Percentiles rank a stretch among this genome's conserved stretches.
Evolutionary conservation across 2,797 vertebrate genomes (phyloP).

Genomic region (Rhincodon typus): DNA sequence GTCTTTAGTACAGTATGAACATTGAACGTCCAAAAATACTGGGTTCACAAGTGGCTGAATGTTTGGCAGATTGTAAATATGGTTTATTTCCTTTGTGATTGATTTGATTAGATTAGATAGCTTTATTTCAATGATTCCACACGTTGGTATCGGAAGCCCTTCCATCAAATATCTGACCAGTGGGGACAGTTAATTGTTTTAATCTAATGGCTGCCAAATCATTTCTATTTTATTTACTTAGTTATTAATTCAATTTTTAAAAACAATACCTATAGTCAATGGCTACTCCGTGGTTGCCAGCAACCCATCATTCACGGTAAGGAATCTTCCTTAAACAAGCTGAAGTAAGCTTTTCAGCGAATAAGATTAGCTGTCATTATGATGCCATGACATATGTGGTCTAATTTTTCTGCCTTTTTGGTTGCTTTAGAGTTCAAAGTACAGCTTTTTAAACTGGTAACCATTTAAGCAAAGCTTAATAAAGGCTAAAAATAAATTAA

Average conservation of each 20-base stretch:
- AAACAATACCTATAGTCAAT: not conserved
- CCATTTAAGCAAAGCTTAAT: no score
- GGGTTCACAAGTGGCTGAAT: not conserved
- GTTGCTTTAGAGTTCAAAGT: not conserved
- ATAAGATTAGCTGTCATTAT: not conserved
- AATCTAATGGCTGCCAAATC: no score
- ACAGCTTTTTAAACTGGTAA: not conserved
- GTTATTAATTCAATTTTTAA: not conserved
- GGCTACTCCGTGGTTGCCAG: not conserved
- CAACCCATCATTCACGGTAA: not conserved
- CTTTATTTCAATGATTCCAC: not conserved
- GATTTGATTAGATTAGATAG: not conserved
- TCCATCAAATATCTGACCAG: not conserved
- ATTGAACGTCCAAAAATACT: not conserved
- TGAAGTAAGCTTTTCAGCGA: conserved; percentile 1
- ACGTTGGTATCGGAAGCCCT: not conserved
- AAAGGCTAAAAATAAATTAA: not conserved
- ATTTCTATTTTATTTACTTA: no score
- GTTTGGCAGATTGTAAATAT: not conserved
- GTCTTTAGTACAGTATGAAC: not conserved
- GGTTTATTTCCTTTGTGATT: not conserved
- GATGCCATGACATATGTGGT: not conserved
- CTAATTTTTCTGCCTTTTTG: not conserved
- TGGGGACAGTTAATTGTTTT: not conserved
- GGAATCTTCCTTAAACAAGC: not conserved